Conservation (phyloP, 92 coral and sea anemone species). For the Epizoanthus scotinus region DNA sequence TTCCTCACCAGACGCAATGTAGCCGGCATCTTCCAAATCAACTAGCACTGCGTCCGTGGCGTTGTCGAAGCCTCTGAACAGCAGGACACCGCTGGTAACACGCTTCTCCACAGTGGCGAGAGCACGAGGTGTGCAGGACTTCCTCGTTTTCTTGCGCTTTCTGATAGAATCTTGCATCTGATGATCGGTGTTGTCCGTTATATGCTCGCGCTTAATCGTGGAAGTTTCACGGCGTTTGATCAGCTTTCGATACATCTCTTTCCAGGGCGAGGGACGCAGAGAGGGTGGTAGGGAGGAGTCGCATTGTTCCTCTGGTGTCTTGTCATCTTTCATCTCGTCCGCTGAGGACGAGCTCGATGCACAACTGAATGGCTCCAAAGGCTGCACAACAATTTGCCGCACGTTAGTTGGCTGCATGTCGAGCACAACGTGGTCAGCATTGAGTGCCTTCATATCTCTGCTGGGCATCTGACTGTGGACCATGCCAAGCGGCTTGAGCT, state of each 20-base stretch:
- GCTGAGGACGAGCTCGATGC: background rate
- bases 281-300: conserved; percentile 24
- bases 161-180: background rate
- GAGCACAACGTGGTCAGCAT: too few species aligned
- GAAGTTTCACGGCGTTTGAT: conserved; percentile 13
- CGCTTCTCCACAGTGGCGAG: background rate
- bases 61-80: conserved; percentile 22
- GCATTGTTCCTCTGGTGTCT: background rate
- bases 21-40: conserved; percentile 24
- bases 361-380: background rate
- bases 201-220: background rate
- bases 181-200: background rate
- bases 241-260: background rate
- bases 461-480: conserved; percentile 28
- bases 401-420: too few species aligned
- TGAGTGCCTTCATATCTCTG: background rate
- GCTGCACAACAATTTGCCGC: background rate
- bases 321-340: background rate
- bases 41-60: conserved; percentile 26
- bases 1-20: conserved; percentile 38
- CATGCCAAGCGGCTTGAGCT: conserved; percentile 9
- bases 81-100: conserved; percentile 21
- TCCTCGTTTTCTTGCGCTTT: background rate
- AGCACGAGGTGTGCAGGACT: background rate
- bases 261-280: conserved; percentile 1